phyloP scores from a whole-genome alignment of 2,797 vertebrate genomes.

The Prionace glauca region DNA sequence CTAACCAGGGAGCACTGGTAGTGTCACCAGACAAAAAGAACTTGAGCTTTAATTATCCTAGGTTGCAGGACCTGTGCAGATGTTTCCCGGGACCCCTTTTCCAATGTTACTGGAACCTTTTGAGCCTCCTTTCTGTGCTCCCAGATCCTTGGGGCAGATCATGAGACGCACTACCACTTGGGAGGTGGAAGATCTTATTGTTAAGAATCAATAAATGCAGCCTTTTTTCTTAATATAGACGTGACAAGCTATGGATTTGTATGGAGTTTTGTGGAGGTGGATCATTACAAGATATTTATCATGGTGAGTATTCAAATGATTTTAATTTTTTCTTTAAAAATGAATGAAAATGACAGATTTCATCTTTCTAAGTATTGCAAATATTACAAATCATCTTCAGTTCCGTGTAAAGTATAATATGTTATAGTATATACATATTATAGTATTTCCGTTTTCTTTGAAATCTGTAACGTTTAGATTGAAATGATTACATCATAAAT shows the following conservation, averaged over 20 bases:
- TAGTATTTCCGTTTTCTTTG: not conserved
- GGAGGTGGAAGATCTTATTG: not conserved
- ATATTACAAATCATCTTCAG: not conserved
- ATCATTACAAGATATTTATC: conserved; percentile 96
- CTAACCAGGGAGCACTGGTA: no score
- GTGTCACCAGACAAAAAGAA: not conserved
- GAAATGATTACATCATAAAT: not conserved
- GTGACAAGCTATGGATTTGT: conserved; percentile 98
- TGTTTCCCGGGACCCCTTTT: not conserved
- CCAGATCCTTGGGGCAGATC: not conserved
- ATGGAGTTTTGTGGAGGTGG: conserved; percentile 99
- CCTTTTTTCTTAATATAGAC: conserved; percentile 60
- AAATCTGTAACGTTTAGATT: not conserved
- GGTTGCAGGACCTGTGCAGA: not conserved
- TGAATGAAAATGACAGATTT: not conserved
- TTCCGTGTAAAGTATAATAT: not conserved
- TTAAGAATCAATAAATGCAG: not conserved
- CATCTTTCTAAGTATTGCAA: not conserved
- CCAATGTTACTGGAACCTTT: not conserved
- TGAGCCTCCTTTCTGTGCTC: not conserved
- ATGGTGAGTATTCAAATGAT: conserved; percentile 62
- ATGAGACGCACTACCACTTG: not conserved
- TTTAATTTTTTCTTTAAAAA: conserved; percentile 39
- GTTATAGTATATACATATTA: not conserved
- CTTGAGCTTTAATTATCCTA: no score